Evolutionary conservation across 2,888 invertebrate genomes (phyloP).

Genomic region (Ceratothoa steindachneri): DNA sequence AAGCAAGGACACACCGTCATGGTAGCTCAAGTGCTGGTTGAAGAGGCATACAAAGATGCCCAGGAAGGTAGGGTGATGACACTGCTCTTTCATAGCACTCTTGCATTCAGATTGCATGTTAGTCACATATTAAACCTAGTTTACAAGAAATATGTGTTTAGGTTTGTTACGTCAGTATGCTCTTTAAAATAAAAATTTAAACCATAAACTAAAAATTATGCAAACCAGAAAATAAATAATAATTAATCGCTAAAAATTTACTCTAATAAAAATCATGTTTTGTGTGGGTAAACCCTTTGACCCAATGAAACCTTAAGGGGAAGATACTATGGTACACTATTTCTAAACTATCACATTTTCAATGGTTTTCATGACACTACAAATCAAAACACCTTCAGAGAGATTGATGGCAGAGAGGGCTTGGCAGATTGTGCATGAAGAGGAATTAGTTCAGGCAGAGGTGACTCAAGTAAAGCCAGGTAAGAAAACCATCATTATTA

Average conservation of each 20-base stretch:
- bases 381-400: conserved; percentile 22
- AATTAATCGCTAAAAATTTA: no score
- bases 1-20: conserved; percentile 47
- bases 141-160: no score
- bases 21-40: conserved; percentile 47
- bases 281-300: no score
- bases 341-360: no score
- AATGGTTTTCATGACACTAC: background rate
- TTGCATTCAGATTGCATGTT: background rate
- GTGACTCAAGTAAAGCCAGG: conserved; percentile 34
- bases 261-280: no score
- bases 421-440: conserved; percentile 36
- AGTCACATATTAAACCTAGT: background rate
- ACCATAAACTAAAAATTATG: no score
- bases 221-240: no score
- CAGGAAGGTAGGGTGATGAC: conserved; percentile 35
- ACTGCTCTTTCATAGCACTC: background rate
- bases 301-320: no score
- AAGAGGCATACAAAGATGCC: conserved; percentile 46
- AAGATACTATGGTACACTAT: no score
- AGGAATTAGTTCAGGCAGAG: conserved; percentile 28
- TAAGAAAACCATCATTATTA: conserved; percentile 18
- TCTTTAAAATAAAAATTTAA: no score
- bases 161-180: no score
- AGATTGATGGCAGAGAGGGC: conserved; percentile 38